A percentile compares a stretch with the other conserved stretches of the same genome.
Evolutionary conservation across 2,113 vertebrate species (phyloP).

Genomic region (Spilogale gracilis): DNA sequence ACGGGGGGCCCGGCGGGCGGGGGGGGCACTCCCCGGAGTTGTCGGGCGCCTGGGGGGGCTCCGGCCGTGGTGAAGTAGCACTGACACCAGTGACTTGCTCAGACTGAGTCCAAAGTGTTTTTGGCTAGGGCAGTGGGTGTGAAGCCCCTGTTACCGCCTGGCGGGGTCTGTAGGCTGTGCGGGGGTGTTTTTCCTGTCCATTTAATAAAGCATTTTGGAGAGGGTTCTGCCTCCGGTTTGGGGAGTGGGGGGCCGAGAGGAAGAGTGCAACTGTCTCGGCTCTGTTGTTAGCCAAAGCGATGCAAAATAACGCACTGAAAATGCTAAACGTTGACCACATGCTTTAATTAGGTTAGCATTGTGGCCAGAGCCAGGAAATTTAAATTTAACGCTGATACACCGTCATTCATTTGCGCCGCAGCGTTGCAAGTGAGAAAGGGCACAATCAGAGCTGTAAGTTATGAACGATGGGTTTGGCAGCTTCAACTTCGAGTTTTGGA

Average conservation of each 20-base stretch:
- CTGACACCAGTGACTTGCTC: constrained; percentile 21
- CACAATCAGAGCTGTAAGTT: background rate
- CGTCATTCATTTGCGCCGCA: constrained; percentile 68
- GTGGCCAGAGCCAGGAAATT: constrained; percentile 79
- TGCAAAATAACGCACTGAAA: constrained; percentile 63
- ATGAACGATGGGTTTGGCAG: constrained; percentile 41
- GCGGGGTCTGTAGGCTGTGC: constrained; percentile 51
- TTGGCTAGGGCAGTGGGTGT: background rate
- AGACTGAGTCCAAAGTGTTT: constrained; percentile 47
- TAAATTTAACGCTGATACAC: constrained; percentile 75
- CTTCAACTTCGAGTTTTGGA: constrained; percentile 48
- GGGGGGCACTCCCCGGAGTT: background rate
- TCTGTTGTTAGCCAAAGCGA: background rate
- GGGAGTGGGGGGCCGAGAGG: background rate
- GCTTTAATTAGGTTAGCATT: constrained; percentile 75
- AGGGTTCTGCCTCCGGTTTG: background rate
- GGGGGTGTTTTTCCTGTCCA: constrained; percentile 33
- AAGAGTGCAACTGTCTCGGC: background rate
- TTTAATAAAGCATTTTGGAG: background rate
- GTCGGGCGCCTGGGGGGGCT: constrained; percentile 47
- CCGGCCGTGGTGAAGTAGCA: constrained; percentile 75
- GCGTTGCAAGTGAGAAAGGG: constrained; percentile 53
- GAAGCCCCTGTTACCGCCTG: background rate
- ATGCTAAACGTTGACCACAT: constrained; percentile 69
- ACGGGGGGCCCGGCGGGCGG: background rate